Evolutionary conservation across 1,140 invertebrate species (phyloP).

Genomic region (Drosophila varians): DNA sequence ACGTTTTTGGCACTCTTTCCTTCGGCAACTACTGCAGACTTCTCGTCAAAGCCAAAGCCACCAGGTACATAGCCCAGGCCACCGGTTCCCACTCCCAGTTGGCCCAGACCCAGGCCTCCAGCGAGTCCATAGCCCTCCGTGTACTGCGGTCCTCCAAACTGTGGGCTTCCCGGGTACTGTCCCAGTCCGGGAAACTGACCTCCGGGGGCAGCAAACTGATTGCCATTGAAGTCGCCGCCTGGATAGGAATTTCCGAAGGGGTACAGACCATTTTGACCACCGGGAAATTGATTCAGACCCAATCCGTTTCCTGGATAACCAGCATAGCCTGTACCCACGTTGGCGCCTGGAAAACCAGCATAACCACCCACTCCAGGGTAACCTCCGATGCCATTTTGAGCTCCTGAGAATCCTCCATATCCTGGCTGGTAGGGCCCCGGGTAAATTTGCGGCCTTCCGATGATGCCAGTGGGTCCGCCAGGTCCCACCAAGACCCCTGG

Average conservation of each 20-base stretch:
- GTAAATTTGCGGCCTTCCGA: constrained; percentile 76
- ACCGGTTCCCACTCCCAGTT: constrained; percentile 42
- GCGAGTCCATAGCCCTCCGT: constrained; percentile 74
- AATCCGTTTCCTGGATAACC: constrained; percentile 41
- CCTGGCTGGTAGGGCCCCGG: constrained; percentile 55
- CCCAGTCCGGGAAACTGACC: constrained; percentile 55
- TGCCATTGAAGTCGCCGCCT: constrained; percentile 45
- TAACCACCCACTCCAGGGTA: constrained; percentile 43
- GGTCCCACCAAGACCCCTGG: constrained; percentile 85
- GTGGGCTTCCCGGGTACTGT: constrained; percentile 44
- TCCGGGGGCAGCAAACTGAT: constrained; percentile 41
- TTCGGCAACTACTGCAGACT: constrained; percentile 42
- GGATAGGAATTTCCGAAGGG: constrained; percentile 48
- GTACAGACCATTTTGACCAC: constrained; percentile 57
- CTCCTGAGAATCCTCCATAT: constrained; percentile 47
- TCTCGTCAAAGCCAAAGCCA: constrained; percentile 59
- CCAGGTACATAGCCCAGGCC: constrained; percentile 30
- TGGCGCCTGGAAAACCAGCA: constrained; percentile 33
- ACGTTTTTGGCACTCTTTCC: constrained; percentile 67
- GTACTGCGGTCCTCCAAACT: constrained; percentile 63
- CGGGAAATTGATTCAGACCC: constrained; percentile 57
- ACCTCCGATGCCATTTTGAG: constrained; percentile 49
- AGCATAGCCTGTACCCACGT: constrained; percentile 4
- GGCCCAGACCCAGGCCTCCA: constrained; percentile 37
- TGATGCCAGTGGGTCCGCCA: constrained; percentile 85